Base-by-base conservation (phyloP, 2,113 vertebrate species). In the Lota lota region DNA sequence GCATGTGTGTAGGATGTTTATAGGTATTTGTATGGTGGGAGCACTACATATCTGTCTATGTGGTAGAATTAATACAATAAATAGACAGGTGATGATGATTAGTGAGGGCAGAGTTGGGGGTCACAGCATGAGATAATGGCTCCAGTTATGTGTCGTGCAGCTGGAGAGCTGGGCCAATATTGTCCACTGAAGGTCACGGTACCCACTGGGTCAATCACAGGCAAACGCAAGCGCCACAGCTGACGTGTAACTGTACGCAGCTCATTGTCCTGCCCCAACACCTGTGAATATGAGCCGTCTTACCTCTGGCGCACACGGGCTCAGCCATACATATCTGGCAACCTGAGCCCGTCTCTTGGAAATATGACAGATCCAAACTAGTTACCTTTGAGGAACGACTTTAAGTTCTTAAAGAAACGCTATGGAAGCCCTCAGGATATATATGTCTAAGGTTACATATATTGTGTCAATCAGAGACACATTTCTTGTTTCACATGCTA, bases 201-300 rank as follows among this genome's bases (percentile, higher is more conserved):
- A 61, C 69, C 62, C 74, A 69, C 82, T 70, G 57, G 76, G 82
- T 77, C 77, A 88, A 75, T 82, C 81, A 59, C 69, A 82, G 87
- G 89, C 85, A 88, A 80, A 83, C 82, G 72, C 80, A 79, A 80
- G 81, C 83, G 83, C 88, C 83, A 74, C 79, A 70, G 71, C 84
- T 79, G 85, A 86, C 75, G 69, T 81, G 86, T 91, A 88, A 91
- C 89, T 83, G 88, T 88, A 83, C 70, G 78, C 87, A 78, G 80
- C 76, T 84, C 81, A 87, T 84, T 85, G 81, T 90, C 78, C 74
- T 61, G 11, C 69, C 66, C 64, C 64, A 79, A 50, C 67, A 74
- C 79, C 60, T 59, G 70, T 69, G 68, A 80, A 80, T 80, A 80
- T n/a, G 80, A 82, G 85, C 84, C 80, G 79, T 80, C 76, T 87